Evolutionary conservation across 2,797 vertebrate genomes (phyloP).

Genomic region (Apogon talboti): DNA sequence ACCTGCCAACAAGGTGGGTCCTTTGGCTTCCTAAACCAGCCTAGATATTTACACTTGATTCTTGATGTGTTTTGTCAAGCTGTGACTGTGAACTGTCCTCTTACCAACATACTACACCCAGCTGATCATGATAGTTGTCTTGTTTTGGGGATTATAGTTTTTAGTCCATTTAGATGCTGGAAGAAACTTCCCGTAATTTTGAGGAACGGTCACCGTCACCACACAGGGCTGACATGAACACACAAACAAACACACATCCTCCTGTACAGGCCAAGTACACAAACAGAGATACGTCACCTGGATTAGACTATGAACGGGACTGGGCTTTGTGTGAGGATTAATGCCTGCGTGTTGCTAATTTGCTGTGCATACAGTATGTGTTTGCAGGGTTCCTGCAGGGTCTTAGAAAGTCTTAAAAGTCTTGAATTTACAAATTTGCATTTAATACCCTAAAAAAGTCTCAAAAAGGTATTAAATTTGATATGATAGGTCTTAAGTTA

Average conservation of each 20-base stretch:
- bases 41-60: constrained; percentile 1
- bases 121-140: constrained; percentile 20
- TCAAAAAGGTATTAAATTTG: no score
- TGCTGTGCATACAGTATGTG: neutral
- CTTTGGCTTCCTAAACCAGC: constrained; percentile 16
- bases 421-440: no score
- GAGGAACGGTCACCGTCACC: no score
- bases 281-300: constrained; percentile 36
- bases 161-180: constrained; percentile 20
- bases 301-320: constrained; percentile 51
- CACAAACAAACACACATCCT: constrained; percentile 1
- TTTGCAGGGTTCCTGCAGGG: no score
- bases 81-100: constrained; percentile 21
- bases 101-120: constrained; percentile 1
- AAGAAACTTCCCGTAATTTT: no score
- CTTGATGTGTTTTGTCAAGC: constrained; percentile 11
- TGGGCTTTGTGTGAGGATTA: constrained; percentile 28
- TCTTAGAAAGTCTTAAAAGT: no score
- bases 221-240: neutral
- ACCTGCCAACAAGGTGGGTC: constrained; percentile 97
- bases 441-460: no score
- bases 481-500: no score
- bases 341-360: neutral
- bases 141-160: constrained; percentile 36
- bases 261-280: neutral